Evolutionary conservation across 23 tunicate species (phyloP).

Genomic region (Pegea sp.): DNA sequence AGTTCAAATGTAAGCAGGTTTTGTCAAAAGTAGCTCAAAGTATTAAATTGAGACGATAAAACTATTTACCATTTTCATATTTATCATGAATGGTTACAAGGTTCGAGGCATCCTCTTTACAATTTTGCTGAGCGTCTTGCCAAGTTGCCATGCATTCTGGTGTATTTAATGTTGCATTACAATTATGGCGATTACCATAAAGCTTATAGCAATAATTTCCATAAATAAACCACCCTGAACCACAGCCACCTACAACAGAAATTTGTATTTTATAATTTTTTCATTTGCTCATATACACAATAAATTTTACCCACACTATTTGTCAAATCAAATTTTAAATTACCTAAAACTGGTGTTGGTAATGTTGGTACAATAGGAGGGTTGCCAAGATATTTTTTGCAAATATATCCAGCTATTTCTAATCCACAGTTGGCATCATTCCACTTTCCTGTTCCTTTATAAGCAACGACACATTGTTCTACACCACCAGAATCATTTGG

Average conservation of each 20-base stretch:
- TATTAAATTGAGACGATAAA: too few relatives aligned
- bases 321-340: not conserved
- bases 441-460: slow-evolving; percentile 27
- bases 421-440: slow-evolving; percentile 79
- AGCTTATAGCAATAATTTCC: slow-evolving; percentile 57
- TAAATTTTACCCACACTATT: not conserved
- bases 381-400: slow-evolving; percentile 45
- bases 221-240: slow-evolving; percentile 43
- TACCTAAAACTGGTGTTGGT: slow-evolving; percentile 42
- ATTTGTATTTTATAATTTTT: too few relatives aligned
- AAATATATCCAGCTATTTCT: slow-evolving; percentile 29
- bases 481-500: slow-evolving; percentile 52
- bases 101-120: slow-evolving; percentile 16
- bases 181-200: slow-evolving; percentile 29
- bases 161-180: slow-evolving; percentile 19
- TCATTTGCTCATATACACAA: slow-evolving; percentile 1
- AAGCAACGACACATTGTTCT: slow-evolving; percentile 56
- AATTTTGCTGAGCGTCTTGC: slow-evolving; percentile 20
- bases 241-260: slow-evolving; percentile 90
- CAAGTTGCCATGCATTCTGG: slow-evolving; percentile 31
- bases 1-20: too few relatives aligned
- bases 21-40: too few relatives aligned
- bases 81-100: slow-evolving; percentile 56
- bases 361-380: slow-evolving; percentile 42
- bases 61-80: slow-evolving; percentile 85